A percentile compares a stretch with the other conserved stretches of the same genome.
Conservation (phyloP, 1,140 invertebrate species). For the Stenopsyche tienmushanensis region DNA sequence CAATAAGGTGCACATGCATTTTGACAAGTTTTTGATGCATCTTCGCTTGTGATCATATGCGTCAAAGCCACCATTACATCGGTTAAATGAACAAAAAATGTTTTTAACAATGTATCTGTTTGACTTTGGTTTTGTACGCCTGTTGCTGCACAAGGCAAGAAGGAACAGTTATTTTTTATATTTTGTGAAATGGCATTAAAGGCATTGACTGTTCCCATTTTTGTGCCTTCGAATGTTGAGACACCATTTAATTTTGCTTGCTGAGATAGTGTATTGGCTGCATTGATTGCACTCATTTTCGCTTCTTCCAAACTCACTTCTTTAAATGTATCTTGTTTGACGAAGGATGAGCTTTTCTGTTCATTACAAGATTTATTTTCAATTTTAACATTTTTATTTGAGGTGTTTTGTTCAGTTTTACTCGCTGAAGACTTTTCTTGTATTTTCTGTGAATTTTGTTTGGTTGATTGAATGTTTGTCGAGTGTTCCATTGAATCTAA, state of each 20-base stretch:
- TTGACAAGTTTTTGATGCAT: constrained; percentile 4
- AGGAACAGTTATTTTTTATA: constrained; percentile 24
- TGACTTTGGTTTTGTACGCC: constrained; percentile 35
- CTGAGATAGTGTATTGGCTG: constrained; percentile 31
- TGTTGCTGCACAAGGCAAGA: constrained; percentile 25
- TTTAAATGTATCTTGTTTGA: constrained; percentile 15
- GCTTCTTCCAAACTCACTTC: constrained; percentile 31
- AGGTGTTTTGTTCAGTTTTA: not conserved
- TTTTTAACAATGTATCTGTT: constrained; percentile 48
- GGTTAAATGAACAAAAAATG: constrained; percentile 52
- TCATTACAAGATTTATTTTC: not conserved
- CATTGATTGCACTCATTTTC: constrained; percentile 26
- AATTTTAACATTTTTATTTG: not conserved
- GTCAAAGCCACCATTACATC: constrained; percentile 50
- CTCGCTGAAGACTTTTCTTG: not conserved
- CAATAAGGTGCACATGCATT: constrained; percentile 9
- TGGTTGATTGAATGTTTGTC: not conserved
- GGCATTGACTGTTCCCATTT: constrained; percentile 24
- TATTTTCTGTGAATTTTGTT: no score
- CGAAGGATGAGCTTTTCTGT: no score
- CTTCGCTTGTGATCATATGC: constrained; percentile 30
- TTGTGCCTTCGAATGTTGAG: constrained; percentile 22
- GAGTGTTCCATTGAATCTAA: no score
- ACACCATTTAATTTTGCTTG: constrained; percentile 26
- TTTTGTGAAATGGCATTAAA: constrained; percentile 28